Conservation (phyloP, 1,140 invertebrate species). For the Steinernema khuongi region DNA sequence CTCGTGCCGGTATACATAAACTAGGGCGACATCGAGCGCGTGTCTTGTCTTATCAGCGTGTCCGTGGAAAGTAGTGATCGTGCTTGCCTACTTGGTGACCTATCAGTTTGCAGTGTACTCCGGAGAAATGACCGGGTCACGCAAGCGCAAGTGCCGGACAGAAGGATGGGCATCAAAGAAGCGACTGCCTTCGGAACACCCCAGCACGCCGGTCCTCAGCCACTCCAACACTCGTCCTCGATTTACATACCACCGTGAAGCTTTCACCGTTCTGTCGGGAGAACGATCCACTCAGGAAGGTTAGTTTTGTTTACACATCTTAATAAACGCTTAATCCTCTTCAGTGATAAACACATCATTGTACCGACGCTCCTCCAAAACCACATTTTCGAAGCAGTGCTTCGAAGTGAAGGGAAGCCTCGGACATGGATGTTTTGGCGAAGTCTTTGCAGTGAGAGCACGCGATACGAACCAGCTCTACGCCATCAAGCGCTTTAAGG, state of each 20-base stretch:
- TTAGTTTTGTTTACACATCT: background rate
- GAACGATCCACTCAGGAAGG: background rate
- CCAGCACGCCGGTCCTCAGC: background rate
- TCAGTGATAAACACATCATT: background rate
- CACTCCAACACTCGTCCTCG: background rate
- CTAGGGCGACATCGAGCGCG: no score
- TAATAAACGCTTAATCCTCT: background rate
- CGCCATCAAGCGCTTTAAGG: conserved; percentile 69
- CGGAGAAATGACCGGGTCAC: no score
- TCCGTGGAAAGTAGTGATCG: no score
- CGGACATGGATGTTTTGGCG: conserved; percentile 72
- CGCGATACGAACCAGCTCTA: conserved; percentile 68
- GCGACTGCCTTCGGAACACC: no score
- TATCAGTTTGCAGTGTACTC: no score
- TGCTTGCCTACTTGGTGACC: no score
- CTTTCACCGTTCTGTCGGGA: background rate
- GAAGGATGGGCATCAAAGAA: no score
- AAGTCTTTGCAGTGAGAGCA: conserved; percentile 62
- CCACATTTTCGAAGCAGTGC: conserved; percentile 66
- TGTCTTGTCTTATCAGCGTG: no score
- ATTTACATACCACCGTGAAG: background rate
- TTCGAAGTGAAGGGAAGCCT: conserved; percentile 67
- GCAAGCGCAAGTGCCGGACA: no score
- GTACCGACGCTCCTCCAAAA: background rate
- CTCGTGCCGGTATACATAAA: no score